Evolutionary conservation across 35 echinoderm and acorn worm genomes (phyloP).

Genomic region (Lytechinus variegatus): DNA sequence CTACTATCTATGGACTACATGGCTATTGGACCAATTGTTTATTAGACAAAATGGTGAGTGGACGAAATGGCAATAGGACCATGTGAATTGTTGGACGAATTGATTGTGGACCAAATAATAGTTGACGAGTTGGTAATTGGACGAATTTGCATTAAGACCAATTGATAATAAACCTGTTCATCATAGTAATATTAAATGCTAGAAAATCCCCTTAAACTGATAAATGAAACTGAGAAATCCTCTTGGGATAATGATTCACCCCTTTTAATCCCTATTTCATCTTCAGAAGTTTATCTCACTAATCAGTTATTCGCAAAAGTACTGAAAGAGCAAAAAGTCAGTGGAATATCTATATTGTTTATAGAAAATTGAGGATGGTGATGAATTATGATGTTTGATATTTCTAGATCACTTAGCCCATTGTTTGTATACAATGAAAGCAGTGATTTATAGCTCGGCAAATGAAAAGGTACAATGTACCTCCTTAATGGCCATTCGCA

Average conservation of each 20-base stretch:
- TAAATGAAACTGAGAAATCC: not conserved
- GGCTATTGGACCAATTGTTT: too few relatives aligned
- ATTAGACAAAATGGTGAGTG: too few relatives aligned
- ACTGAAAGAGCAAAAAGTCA: not conserved
- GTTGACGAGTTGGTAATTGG: too few relatives aligned
- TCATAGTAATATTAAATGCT: too few relatives aligned
- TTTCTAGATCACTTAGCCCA: conserved; percentile 26
- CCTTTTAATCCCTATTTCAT: not conserved
- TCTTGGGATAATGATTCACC: not conserved
- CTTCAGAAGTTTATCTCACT: not conserved
- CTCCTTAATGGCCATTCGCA: not conserved
- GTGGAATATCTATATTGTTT: conserved; percentile 33
- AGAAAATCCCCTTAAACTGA: too few relatives aligned
- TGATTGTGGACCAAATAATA: too few relatives aligned
- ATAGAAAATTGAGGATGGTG: not conserved
- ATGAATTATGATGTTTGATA: conserved; percentile 38
- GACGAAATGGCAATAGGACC: too few relatives aligned
- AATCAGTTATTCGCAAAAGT: not conserved
- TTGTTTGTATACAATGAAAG: conserved; percentile 20
- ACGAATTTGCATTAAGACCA: too few relatives aligned
- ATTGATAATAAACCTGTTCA: too few relatives aligned
- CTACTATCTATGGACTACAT: too few relatives aligned
- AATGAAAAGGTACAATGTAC: conserved; percentile 14
- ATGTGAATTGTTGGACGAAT: too few relatives aligned
- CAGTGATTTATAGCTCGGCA: conserved; percentile 12